Evolutionary conservation across 2,888 invertebrate genomes (phyloP), one percentile per base, ranked within the genome.

Genomic region (Apeira syringaria): DNA sequence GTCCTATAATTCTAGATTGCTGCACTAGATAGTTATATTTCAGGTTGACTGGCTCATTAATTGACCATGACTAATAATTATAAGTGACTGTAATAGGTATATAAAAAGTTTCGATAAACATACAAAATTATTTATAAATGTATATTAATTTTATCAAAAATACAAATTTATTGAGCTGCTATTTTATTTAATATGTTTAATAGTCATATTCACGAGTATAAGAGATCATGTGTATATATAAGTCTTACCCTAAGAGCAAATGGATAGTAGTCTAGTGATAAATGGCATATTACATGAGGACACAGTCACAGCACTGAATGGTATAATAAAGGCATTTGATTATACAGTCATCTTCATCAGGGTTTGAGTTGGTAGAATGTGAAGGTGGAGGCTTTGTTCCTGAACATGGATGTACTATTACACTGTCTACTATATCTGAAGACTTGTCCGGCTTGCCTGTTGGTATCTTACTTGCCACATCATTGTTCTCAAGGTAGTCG

Each of bases 261-360:
- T 26, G 30, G 17, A 18, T 41, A 33, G 17, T 25, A 11, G 29
- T 31, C 25, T 30, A 20, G 8, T 8, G 20, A 26, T 11, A 42
- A 34, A 42, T 42, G 34, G 31, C 41, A 42, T 49, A 46, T 77
- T 77, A 88, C 82, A 83, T 81, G 22, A 88, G 61, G 41, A 91
- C 87, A 74, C 93, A 93, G 59, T 93, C 92, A 76, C 93, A 93
- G 62, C 93, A 93, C 65, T 92, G 91, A 59, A 93, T 79, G 1
- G 92, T 90, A 56, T 91, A 92, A 60, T 92, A 93, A 9, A 93
- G 78, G 60, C 93, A 93, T 63, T 91, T 91, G 7, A 93, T 87
- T 38, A 91, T 86, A 58, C 93, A 93, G 33, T 85, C 86, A 49
- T 92, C 91, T 9, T 92, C 92, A 45, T 92, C 90, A 2, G 74